These are phyloP conservation scores for Nemapogon koenigi DNA, from an alignment of 2,888 invertebrate species.

Conservation along the genomic window DNA sequence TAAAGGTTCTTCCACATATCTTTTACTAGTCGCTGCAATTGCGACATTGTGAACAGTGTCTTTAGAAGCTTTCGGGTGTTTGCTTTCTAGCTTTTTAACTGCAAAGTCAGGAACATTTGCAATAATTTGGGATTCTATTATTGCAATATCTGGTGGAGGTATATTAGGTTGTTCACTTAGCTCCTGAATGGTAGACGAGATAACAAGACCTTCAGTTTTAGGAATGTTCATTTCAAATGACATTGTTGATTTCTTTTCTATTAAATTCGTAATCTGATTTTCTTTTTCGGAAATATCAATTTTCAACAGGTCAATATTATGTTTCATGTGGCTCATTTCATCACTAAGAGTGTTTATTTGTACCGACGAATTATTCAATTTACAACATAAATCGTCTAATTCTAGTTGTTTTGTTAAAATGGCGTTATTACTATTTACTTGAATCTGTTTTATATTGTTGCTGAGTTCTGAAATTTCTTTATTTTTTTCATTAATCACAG, in stretches of 20 bases:
- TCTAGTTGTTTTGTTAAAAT: conserved; percentile 30
- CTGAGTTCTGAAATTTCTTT: conserved; percentile 43
- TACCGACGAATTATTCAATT: conserved; percentile 22
- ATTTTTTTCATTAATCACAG: conserved; percentile 53
- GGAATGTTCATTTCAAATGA: conserved; percentile 57
- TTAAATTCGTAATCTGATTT: conserved; percentile 38
- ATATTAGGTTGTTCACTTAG: conserved; percentile 27
- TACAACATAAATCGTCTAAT: conserved; percentile 37
- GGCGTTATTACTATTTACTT: conserved; percentile 26
- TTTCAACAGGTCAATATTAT: conserved; percentile 28
- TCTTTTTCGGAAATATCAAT: no score
- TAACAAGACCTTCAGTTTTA: conserved; percentile 57
- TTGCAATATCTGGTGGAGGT: conserved; percentile 27
- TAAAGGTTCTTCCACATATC: conserved; percentile 35
- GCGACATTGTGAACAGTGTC: no score
- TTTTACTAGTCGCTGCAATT: no score
- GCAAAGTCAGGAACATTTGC: conserved; percentile 21
- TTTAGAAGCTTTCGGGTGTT: no score
- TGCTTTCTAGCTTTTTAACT: no score
- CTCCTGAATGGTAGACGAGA: conserved; percentile 52
- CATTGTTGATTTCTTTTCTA: conserved; percentile 35
- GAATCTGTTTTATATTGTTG: conserved; percentile 29
- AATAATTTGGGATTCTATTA: conserved; percentile 50
- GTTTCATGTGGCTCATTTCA: conserved; percentile 27
- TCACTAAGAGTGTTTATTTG: conserved; percentile 24